A percentile compares a stretch with the other conserved stretches of the same genome.
phyloP scores from a whole-genome alignment of 2,888 invertebrate genomes.

The Schizotus pectinicornis region DNA sequence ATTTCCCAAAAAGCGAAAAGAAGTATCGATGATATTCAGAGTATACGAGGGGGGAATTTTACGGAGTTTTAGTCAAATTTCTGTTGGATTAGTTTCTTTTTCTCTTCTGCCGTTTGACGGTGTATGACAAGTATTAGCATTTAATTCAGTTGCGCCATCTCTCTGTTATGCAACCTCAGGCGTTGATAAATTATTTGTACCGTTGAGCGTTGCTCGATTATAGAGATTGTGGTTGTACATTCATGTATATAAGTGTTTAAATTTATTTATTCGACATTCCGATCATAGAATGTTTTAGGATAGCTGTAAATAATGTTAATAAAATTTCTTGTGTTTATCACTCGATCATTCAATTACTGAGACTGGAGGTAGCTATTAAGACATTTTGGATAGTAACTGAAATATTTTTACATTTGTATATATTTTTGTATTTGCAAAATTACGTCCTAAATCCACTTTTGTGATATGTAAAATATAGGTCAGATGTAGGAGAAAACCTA shows the following conservation, averaged over 20 bases:
- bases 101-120: conserved; percentile 23
- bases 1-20: conserved; percentile 75
- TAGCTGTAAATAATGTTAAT: conserved; percentile 28
- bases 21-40: conserved; percentile 76
- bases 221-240: conserved; percentile 23
- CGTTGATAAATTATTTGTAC: conserved; percentile 19
- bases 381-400: not conserved
- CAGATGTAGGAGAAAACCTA: too few species aligned
- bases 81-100: conserved; percentile 23
- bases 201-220: conserved; percentile 2
- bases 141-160: conserved; percentile 25
- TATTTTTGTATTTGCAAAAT: too few species aligned
- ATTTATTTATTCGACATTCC: conserved; percentile 42
- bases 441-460: too few species aligned
- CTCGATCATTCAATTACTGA: not conserved
- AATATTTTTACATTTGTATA: not conserved
- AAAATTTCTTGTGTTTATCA: conserved; percentile 22
- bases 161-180: not conserved
- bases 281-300: conserved; percentile 33
- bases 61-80: conserved; percentile 44
- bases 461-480: too few species aligned
- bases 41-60: conserved; percentile 54
- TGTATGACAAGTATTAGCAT: conserved; percentile 37
- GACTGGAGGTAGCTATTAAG: not conserved
- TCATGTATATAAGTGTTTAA: conserved; percentile 37